phyloP scores from a whole-genome alignment of 2,797 vertebrate genomes.

The Prunella strophiata region DNA sequence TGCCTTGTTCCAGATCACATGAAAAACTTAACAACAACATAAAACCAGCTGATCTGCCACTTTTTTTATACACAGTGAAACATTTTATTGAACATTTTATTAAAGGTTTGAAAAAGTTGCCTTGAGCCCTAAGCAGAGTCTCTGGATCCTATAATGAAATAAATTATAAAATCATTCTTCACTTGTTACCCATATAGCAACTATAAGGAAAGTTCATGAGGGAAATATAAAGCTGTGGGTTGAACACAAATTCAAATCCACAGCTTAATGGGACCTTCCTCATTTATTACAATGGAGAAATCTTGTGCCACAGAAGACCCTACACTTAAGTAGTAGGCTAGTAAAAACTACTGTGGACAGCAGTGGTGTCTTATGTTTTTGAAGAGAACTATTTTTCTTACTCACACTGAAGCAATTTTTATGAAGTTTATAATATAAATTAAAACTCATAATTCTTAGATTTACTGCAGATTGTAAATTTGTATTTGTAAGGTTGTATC shows the following conservation, averaged over 20 bases:
- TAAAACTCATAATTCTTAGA: neutral
- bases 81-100: neutral
- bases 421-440: neutral
- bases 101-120: neutral
- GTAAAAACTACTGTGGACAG: neutral
- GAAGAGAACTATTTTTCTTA: neutral
- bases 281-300: neutral
- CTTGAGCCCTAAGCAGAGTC: neutral
- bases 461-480: neutral
- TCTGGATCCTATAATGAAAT: neutral
- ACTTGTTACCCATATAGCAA: neutral
- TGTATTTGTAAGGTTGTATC: neutral
- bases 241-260: neutral
- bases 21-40: neutral
- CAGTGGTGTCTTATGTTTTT: neutral
- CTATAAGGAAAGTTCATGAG: neutral
- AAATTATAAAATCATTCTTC: neutral
- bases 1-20: neutral
- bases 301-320: neutral
- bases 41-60: neutral
- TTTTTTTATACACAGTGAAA: neutral
- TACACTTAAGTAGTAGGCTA: neutral
- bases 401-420: neutral
- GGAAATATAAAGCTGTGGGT: neutral
- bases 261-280: neutral